Evolutionary conservation across 2,113 vertebrate species (phyloP).

Genomic region (Agapornis roseicollis): DNA sequence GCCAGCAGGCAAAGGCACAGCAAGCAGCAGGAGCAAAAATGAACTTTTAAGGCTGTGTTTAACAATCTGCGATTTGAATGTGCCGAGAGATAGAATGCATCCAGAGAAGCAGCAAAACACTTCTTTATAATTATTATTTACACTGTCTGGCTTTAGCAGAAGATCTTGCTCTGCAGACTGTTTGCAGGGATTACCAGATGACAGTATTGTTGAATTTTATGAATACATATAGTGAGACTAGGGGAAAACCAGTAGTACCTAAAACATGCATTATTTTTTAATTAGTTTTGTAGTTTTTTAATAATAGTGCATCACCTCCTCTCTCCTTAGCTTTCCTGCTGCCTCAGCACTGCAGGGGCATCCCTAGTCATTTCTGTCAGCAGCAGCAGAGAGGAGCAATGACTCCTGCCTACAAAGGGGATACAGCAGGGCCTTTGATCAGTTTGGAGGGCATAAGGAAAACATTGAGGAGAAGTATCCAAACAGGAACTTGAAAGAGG

Average conservation of each 20-base stretch:
- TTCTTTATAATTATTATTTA: neutral
- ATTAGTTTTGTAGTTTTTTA: rapidly evolving
- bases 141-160: neutral
- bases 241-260: neutral
- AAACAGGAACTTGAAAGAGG: neutral
- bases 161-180: neutral
- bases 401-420: neutral
- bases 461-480: neutral
- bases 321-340: neutral
- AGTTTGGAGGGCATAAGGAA: neutral
- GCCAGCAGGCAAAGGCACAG: neutral
- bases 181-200: neutral
- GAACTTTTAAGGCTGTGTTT: neutral
- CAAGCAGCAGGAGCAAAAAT: neutral
- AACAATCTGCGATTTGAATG: neutral
- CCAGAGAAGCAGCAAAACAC: neutral
- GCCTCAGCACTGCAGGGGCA: neutral
- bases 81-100: neutral
- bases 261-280: neutral
- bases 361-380: neutral
- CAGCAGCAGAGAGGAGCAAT: neutral
- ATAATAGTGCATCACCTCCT: neutral
- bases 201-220: neutral
- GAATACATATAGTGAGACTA: neutral
- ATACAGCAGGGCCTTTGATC: conserved; percentile 1